Conservation (phyloP, 64 coral and sea anemone species). For the Actinia tenebrosa region DNA sequence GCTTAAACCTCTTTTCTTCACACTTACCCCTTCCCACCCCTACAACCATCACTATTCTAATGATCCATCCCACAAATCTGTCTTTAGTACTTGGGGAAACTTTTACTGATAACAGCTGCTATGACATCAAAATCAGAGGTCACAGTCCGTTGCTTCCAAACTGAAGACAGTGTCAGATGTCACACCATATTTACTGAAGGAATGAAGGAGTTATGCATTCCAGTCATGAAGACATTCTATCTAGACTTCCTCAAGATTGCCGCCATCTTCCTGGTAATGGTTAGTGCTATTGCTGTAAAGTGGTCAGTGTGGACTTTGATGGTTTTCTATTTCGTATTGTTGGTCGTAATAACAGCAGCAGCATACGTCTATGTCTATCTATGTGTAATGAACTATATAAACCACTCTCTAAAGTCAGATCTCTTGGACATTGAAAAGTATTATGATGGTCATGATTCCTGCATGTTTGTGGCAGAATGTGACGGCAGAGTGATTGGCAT, state of each 20-base stretch:
- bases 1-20: too few species aligned
- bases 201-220: neutral
- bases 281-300: conserved; percentile 11
- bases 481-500: conserved; percentile 28
- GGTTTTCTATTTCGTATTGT: neutral
- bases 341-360: neutral
- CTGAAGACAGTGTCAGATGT: neutral
- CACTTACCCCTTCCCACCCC: too few species aligned
- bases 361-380: conserved; percentile 12
- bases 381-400: conserved; percentile 4
- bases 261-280: neutral
- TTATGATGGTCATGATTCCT: neutral
- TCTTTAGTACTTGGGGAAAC: too few species aligned
- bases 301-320: conserved; percentile 3
- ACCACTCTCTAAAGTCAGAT: neutral
- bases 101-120: neutral
- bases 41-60: too few species aligned
- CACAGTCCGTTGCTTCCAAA: neutral
- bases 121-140: neutral
- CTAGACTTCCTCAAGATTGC: neutral
- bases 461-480: conserved; percentile 26
- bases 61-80: too few species aligned
- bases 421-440: conserved; percentile 32
- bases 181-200: neutral
- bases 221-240: neutral